A percentile compares a stretch with the other conserved stretches of the same genome.
Evolutionary conservation across 1,140 invertebrate genomes (phyloP).

Genomic region (Ceratina calcarata): DNA sequence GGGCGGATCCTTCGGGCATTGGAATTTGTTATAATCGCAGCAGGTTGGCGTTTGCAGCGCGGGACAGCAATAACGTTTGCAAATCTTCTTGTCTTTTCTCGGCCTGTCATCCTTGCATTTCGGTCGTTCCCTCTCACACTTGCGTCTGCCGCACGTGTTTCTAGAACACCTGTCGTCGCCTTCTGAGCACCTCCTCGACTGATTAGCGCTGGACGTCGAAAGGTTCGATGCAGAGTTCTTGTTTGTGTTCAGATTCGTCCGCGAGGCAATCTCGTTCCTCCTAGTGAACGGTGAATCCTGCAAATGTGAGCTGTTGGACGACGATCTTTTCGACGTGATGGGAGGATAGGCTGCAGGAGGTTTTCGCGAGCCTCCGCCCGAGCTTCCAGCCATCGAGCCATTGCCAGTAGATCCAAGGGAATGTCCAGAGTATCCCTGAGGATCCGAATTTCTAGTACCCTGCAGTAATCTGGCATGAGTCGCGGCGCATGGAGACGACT

Average conservation of each 20-base stretch:
- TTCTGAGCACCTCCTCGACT: neutral
- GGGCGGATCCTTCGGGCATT: neutral
- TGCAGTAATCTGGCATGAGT: neutral
- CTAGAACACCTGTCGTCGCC: neutral
- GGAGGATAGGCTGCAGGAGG: neutral
- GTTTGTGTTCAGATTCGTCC: neutral
- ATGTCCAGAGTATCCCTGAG: fast-evolving
- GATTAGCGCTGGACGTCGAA: neutral
- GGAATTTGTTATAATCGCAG: neutral
- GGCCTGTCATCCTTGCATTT: neutral
- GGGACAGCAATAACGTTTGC: constrained; percentile 41
- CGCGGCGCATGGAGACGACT: constrained; percentile 8
- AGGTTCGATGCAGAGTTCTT: neutral
- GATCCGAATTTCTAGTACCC: fast-evolving
- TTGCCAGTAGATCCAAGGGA: neutral
- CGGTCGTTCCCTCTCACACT: neutral
- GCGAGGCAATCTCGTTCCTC: too few relatives aligned
- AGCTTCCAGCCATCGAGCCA: neutral
- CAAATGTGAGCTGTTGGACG: constrained; percentile 11
- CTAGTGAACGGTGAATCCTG: neutral
- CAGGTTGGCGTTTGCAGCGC: neutral
- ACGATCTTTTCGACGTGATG: neutral
- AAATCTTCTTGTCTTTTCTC: constrained; percentile 1
- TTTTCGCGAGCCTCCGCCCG: neutral
- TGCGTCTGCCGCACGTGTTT: neutral